Evolutionary conservation across 2,797 vertebrate species (phyloP).

Genomic region (Gymnothorax javanicus): DNA sequence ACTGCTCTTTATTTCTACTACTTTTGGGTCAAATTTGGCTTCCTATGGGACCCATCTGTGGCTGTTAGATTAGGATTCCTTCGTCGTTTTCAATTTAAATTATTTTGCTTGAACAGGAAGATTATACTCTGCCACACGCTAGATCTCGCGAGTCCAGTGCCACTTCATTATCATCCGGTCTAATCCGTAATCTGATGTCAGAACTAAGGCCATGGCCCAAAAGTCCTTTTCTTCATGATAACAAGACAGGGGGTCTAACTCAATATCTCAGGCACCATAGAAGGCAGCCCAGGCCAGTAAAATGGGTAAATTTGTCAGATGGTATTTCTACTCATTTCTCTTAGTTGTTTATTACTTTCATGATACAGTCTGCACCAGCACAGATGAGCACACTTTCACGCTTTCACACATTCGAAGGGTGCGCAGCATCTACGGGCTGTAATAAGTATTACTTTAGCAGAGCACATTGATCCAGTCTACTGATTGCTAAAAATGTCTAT

Average conservation of each 20-base stretch:
- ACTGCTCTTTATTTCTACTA: slow-evolving; percentile 22
- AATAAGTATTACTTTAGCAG: slow-evolving; percentile 47
- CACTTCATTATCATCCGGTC: slow-evolving; percentile 24
- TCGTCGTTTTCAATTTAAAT: slow-evolving; percentile 5
- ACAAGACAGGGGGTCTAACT: slow-evolving; percentile 37
- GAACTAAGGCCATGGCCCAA: slow-evolving; percentile 27
- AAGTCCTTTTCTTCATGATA: slow-evolving; percentile 41
- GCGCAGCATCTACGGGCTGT: slow-evolving; percentile 61
- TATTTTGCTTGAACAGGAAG: background rate
- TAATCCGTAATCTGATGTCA: slow-evolving; percentile 49
- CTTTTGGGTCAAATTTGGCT: background rate
- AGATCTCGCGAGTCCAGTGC: slow-evolving; percentile 36
- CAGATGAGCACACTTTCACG: background rate
- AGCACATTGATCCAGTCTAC: background rate
- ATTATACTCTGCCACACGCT: slow-evolving; percentile 27
- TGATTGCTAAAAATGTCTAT: background rate
- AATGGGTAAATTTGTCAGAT: background rate
- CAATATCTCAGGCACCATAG: slow-evolving; percentile 9
- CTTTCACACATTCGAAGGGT: slow-evolving; percentile 47
- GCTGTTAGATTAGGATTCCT: background rate
- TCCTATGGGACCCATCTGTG: background rate
- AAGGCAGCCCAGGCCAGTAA: background rate
- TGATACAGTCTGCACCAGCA: too few relatives aligned
- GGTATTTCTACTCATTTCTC: background rate
- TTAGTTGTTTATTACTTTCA: background rate